phyloP scores from a whole-genome alignment of 2,797 vertebrate genomes.

The Rousettus madagascariensis region DNA sequence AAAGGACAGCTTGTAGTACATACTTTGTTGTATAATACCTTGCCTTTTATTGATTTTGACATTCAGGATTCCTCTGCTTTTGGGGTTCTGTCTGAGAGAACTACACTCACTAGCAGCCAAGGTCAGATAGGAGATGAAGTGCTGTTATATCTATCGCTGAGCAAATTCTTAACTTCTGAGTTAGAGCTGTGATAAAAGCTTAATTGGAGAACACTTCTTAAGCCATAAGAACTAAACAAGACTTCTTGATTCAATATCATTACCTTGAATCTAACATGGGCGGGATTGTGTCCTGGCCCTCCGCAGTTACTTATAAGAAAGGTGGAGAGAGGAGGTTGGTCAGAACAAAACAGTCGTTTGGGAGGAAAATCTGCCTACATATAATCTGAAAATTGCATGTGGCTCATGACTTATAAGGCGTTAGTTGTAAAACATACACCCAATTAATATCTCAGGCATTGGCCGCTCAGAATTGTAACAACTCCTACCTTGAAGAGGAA shows the following conservation, averaged over 20 bases:
- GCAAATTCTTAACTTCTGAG: neutral
- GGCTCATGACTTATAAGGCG: neutral
- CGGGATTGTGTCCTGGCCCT: neutral
- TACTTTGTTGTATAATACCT: neutral
- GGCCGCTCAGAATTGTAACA: neutral
- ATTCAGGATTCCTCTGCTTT: neutral
- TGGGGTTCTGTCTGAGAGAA: neutral
- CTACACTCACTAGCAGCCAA: neutral
- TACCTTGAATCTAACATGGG: neutral
- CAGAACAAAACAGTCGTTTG: neutral
- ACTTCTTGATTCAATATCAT: neutral
- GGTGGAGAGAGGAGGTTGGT: neutral
- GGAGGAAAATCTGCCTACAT: neutral
- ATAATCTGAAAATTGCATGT: neutral
- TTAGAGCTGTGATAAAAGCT: neutral
- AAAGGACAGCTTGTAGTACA: neutral
- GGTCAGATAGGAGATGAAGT: neutral
- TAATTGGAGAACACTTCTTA: neutral
- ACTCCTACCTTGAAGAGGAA: neutral
- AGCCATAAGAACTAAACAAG: neutral
- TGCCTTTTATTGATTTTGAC: neutral
- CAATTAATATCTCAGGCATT: neutral
- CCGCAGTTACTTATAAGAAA: neutral
- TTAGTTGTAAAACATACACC: neutral
- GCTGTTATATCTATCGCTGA: neutral